Base-by-base conservation (phyloP, 2,113 vertebrate genomes). In the Benitochromis conjunctus region DNA sequence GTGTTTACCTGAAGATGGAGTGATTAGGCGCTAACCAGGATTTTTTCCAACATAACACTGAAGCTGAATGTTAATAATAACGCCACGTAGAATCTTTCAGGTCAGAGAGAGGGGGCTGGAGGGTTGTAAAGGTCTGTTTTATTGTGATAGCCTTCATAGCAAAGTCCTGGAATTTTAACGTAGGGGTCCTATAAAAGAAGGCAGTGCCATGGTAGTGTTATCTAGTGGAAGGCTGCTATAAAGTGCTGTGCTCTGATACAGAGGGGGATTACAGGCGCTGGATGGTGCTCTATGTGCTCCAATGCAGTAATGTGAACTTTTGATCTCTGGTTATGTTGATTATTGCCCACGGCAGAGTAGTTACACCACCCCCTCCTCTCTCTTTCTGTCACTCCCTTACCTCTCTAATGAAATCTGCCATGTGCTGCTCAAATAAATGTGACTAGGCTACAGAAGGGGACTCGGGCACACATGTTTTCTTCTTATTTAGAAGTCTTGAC, bases 101-200 rank as follows among this genome's bases (percentile, higher is more conserved):
- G 82, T 76, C 58, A 80, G 56, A 76, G 60, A 48, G 79, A 80
- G 81, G 85, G 89, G 80, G 53, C 76, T 84, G 83, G 64, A 24
- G 74, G 41, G 92, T 90, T 88, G 88, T 95, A 95, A 94, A 95
- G 83, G 78, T 86, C 66, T 80, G 77, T 90, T 96, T 95, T 95
- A 95, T 95, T 91, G 91, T 84, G 85, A 94, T 74, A 91, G 58
- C 58, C 80, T 88, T 86, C 92, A 94, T 94, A 88, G 93, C 95
- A 96, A 96, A 96, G 96, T 96, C 94, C 95, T 94, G 91, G 92
- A 92, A 94, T 94, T 93, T 91, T 89, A 93, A 90, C 94, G 43
- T 80, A 88, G 91, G 92, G 95, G 94, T 95, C 92, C 94, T 94
- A 96, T 96, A 97, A 96, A 96, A 96, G 87, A 91, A 93, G 94